Base-by-base conservation (phyloP, 2,113 vertebrate species). In the Eublepharis macularius region DNA sequence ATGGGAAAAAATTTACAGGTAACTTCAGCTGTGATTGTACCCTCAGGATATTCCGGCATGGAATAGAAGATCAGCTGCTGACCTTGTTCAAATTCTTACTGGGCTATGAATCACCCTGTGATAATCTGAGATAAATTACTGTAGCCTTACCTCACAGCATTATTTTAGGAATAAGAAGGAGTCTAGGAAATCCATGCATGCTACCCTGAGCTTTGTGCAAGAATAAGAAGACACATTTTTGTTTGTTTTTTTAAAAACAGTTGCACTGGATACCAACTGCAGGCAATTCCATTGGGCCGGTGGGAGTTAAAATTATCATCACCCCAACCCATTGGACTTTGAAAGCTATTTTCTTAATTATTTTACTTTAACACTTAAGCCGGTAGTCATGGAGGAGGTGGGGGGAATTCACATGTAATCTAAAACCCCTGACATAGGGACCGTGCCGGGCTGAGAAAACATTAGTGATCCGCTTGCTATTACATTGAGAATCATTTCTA, bases 401-500 rank as follows among this genome's bases (percentile, higher is more conserved):
- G 57, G 5, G 94, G 91, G 95, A 95, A 96, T 91, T 93, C 95
- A 94, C 49, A 0, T 94, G 98, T 97, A 98, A 99, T 96, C 89
- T 94, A 95, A 99, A 97, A 96, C 87, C 76, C 86, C 87, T 94
- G 96, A 97, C 96, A 95, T 93, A 92, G 96, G 96, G 97, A 97
- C 96, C 97, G 96, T 95, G 96, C 97, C 94, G 95, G 96, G 96
- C 96, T 96, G 97, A 98, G 97, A 98, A 98, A 98, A 98, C 98
- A 97, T 98, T 97, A 97, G 97, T 98, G 97, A 97, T 98, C 98
- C 98, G 97, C 98, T 98, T 98, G 97, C 98, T 97, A 97, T 97
- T 98, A 97, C 97, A 97, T 98, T 98, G 98, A 98, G 97, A 99
- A 99, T 99, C 97, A 99, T 98, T 98, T 98, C 97, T 97, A 98